Evolutionary conservation across 2,888 invertebrate species (phyloP).

Genomic region (Cerceris ruficornis): DNA sequence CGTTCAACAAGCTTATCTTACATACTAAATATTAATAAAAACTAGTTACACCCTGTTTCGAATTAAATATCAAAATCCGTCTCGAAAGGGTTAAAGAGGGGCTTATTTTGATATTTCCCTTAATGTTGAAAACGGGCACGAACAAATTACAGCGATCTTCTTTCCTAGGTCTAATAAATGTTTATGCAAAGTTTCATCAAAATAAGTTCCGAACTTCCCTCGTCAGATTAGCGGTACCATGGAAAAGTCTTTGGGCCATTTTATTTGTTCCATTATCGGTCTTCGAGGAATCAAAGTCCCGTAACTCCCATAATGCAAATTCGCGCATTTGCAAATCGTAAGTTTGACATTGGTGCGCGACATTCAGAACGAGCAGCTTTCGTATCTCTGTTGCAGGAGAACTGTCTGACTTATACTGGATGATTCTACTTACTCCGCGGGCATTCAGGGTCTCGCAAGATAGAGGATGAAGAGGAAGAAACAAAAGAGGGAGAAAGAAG

Average conservation of each 20-base stretch:
- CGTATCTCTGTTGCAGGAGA: neutral
- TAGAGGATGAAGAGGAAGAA: neutral
- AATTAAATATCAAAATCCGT: no score
- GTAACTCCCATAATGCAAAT: neutral
- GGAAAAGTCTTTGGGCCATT: constrained; percentile 23
- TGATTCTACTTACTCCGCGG: constrained; percentile 27
- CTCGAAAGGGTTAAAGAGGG: no score
- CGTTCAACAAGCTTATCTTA: no score
- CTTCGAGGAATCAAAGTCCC: constrained; percentile 14
- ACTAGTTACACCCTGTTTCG: no score
- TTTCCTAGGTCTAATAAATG: no score
- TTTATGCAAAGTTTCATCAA: no score
- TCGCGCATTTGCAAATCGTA: neutral
- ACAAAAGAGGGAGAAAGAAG: neutral
- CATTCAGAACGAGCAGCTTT: neutral
- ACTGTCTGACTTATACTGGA: constrained; percentile 26
- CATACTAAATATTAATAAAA: no score
- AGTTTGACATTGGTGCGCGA: neutral
- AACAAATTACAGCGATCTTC: no score
- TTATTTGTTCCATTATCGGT: constrained; percentile 33
- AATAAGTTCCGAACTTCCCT: neutral
- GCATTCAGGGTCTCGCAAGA: constrained; percentile 4
- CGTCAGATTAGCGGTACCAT: neutral
- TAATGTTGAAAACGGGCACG: no score
- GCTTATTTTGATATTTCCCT: no score